Evolutionary conservation across 2,888 invertebrate species (phyloP), one percentile per base, ranked within the genome.

Genomic region (Meliscaeva auricollis): DNA sequence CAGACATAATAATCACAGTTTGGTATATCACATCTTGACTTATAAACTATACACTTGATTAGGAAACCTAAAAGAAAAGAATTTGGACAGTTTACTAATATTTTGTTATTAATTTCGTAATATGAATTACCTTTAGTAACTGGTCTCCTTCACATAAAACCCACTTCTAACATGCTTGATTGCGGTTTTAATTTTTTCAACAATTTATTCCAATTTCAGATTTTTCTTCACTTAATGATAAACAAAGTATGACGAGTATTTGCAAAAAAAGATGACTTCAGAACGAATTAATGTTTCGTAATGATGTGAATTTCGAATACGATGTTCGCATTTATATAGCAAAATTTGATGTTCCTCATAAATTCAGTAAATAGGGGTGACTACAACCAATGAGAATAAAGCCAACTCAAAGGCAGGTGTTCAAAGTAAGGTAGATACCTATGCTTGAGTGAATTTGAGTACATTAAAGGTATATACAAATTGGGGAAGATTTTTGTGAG

Each of bases 271-370:
- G 77, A 68, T 62, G 73, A 73, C 68, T 73, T 20, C 77, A 73
- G 72, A 56, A 73, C 68, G 54, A 77, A 62, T 54, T 77, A 9
- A 32, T 68, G 13, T 48, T 62, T 68, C 62, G 78, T 72, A 62
- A 68, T 82, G 82, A 54, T 9, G 46, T 77, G 46, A 60, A 52
- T 73, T 38, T 54, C 22, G 46, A 41, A 32, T 48, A 17, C 17
- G 58, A 73, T 54, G 15, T 11, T 30, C 46, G 52, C n/a, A 68
- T 73, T 82, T 82, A 77, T 82, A 82, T 77, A 82, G 44, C 46
- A 15, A 68, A 72, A 56, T 73, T 68, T 30, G n/a, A 70, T 38
- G 60, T 68, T 60, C 54, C 35, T 73, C 54, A 30, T 62, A 70
- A 76, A 66, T 73, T 13, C 46, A 72, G 76, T 72, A 52, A 50